Evolutionary conservation across 2,888 invertebrate genomes (phyloP).

Genomic region (Oscheius sp.): DNA sequence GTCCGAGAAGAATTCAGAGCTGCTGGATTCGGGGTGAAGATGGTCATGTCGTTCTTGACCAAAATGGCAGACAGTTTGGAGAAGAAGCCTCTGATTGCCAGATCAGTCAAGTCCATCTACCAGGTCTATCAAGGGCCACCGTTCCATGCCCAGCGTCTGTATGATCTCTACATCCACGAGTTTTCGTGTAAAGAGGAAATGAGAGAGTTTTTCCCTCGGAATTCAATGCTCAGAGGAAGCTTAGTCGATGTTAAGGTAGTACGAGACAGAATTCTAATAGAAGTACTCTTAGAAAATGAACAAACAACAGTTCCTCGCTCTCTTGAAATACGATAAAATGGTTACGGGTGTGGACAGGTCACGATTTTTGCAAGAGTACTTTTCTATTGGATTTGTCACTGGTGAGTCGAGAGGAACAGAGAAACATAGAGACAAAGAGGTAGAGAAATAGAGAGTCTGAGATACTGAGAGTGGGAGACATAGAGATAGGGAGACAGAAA

Average conservation of each 20-base stretch:
- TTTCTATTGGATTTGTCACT: not conserved
- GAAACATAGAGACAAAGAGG: no score
- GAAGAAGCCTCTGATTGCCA: slow-evolving; percentile 12
- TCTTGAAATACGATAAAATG: slow-evolving; percentile 23
- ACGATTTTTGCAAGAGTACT: slow-evolving; percentile 17
- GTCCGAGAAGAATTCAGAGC: slow-evolving; percentile 23
- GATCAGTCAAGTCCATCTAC: slow-evolving; percentile 7
- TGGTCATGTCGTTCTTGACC: not conserved
- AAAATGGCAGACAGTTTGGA: not conserved
- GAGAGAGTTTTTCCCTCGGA: slow-evolving; percentile 5
- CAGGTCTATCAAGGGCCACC: slow-evolving; percentile 3
- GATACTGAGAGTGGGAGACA: no score
- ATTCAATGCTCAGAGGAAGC: not conserved
- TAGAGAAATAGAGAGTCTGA: no score
- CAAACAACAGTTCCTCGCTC: slow-evolving; percentile 2
- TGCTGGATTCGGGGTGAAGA: slow-evolving; percentile 21
- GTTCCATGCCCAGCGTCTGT: not conserved
- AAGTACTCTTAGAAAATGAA: slow-evolving; percentile 7
- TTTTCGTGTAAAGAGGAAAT: slow-evolving; percentile 6
- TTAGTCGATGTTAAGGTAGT: slow-evolving; percentile 10
- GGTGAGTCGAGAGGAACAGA: not conserved
- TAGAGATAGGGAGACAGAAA: no score
- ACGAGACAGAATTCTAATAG: no score
- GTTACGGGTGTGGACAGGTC: slow-evolving; percentile 16
- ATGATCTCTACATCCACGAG: slow-evolving; percentile 11